Evolutionary conservation across 92 coral and sea anemone genomes (phyloP), one percentile per base, ranked within the genome.

Genomic region (Muricea muricata): DNA sequence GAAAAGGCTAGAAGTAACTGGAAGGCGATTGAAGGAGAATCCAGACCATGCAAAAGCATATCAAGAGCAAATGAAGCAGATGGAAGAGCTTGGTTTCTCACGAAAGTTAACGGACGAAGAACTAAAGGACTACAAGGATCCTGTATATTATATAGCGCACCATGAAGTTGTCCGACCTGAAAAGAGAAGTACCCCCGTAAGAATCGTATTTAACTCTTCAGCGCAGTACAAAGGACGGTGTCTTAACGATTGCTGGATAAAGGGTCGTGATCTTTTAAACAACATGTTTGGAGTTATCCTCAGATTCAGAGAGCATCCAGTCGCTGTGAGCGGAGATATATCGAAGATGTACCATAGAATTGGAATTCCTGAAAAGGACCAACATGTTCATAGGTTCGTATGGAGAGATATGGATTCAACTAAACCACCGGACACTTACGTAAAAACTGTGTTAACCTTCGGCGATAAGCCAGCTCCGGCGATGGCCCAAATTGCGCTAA

Each of bases 401-500:
- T 90, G 90, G 90, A 61, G 90, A 57, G 39, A 90, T 70, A 35
- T 86, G 72, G 86, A 90, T 24, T 83, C 86, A 23, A 79, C 78
- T 29, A 45, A 86, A 69, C 85, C 72, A 23, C 93, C 93, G 8
- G 93, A 81, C 80, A 74, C 79, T 26, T 78, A 68, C n/a, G 87
- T 82, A 47, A 81, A 81, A 58, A 67, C 72, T 48, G 86, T 81
- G 45, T 74, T 81, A 69, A 81, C 78, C 18, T 67, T 81, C 21
- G 86, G 86, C 9, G 86, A 81, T 32, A 55, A 21, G 24, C 84
- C 73, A 33, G 95, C 90, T 0, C 92, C 92, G 28, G 89, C 93
- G 33, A 87, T 90, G 91, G 90, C 90, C 2, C 91, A 89, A 66
- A 87, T 55, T 57, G 95, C 93, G 18, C 84, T 91, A 0, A 32